Evolutionary conservation across 1,140 invertebrate species (phyloP).

Genomic region (Cryptotermes secundus): DNA sequence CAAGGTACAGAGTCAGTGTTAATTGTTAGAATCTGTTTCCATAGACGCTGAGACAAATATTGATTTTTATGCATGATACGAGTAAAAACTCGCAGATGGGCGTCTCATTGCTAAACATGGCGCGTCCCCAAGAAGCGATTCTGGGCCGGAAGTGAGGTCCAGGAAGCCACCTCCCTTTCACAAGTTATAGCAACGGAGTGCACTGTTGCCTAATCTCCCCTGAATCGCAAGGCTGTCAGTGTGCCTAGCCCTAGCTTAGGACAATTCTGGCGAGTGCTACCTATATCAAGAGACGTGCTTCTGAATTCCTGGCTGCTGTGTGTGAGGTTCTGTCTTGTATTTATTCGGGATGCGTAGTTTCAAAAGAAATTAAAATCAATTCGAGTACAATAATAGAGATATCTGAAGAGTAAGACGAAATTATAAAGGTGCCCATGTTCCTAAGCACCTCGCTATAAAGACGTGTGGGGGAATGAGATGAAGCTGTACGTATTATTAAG

Average conservation of each 20-base stretch:
- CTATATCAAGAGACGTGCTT: no score
- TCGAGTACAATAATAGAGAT: no score
- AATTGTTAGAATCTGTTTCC: background rate
- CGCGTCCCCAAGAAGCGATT: constrained; percentile 8
- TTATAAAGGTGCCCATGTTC: no score
- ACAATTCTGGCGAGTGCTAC: no score
- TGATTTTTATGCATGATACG: constrained; percentile 17
- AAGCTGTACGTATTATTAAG: no score
- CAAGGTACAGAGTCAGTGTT: background rate
- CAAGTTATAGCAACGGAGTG: constrained; percentile 12
- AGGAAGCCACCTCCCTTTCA: constrained; percentile 8
- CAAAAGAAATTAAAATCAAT: no score
- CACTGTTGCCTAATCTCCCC: constrained; percentile 4
- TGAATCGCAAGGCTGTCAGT: background rate
- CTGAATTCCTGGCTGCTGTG: no score
- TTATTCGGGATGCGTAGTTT: no score
- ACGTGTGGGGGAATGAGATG: no score
- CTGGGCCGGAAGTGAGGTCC: constrained; percentile 11
- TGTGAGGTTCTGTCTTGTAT: no score
- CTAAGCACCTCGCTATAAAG: no score
- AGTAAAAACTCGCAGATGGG: constrained; percentile 12
- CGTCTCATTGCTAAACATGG: constrained; percentile 15
- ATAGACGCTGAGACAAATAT: background rate
- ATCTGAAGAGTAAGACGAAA: no score
- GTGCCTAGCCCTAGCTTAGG: background rate